These are phyloP conservation scores for Chironomus tepperi DNA, from an alignment of 1,140 invertebrate species.

Conservation along the genomic window DNA sequence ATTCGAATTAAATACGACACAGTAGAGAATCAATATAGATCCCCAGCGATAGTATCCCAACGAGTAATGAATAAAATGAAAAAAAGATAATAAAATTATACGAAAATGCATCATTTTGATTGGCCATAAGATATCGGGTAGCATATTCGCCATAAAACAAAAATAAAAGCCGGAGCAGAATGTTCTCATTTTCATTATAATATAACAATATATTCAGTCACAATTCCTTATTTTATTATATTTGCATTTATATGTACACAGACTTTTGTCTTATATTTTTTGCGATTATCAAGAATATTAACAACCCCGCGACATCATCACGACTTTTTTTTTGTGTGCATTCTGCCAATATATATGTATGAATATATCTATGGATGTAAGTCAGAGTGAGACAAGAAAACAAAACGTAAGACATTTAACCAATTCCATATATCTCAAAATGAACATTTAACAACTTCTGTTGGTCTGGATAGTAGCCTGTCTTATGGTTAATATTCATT, in stretches of 20 bases:
- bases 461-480: neutral
- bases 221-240: conserved; percentile 7
- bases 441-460: neutral
- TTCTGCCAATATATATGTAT: conserved; percentile 1
- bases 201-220: neutral
- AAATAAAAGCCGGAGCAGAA: neutral
- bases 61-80: neutral
- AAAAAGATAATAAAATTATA: neutral
- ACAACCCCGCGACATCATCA: conserved; percentile 11
- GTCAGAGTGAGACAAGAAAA: too few relatives aligned
- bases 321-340: neutral
- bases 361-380: neutral
- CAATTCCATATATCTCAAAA: conserved; percentile 14
- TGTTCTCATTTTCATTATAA: neutral
- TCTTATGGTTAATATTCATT: too few relatives aligned
- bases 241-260: neutral
- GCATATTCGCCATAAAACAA: neutral
- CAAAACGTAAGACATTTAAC: neutral
- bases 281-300: conserved; percentile 14
- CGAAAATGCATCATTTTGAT: neutral
- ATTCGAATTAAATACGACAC: conserved; percentile 1
- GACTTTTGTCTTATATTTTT: too few relatives aligned
- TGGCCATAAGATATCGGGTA: neutral
- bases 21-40: neutral
- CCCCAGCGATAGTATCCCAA: neutral